Evolutionary conservation across 2,797 vertebrate genomes (phyloP).

Genomic region (Acanthurus lineatus): DNA sequence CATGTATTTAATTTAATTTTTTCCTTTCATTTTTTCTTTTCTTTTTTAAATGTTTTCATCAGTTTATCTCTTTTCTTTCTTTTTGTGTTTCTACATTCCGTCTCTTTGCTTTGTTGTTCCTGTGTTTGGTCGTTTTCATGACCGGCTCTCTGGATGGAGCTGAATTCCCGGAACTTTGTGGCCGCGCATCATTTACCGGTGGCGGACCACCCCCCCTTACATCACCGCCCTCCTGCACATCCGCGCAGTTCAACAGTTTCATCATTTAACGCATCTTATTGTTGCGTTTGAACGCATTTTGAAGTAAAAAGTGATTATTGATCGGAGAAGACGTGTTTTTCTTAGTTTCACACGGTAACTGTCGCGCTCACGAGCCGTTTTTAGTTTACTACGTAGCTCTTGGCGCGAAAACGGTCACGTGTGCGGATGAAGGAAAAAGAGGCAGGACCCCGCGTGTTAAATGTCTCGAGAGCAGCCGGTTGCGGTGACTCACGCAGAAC

Average conservation of each 20-base stretch:
- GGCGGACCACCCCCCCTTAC: slow-evolving; percentile 3
- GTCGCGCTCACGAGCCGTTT: accelerated
- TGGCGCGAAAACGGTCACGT: slow-evolving; percentile 33
- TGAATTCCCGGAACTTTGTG: slow-evolving; percentile 56
- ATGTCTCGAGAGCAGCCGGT: not conserved
- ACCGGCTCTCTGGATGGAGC: slow-evolving; percentile 3
- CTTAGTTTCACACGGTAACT: accelerated
- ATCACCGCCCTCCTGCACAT: not conserved
- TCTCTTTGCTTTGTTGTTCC: not conserved
- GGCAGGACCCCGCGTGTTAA: slow-evolving; percentile 1
- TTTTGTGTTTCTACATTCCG: not conserved
- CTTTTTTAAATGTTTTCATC: not conserved
- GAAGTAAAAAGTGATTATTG: not conserved
- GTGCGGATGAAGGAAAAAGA: slow-evolving; percentile 17
- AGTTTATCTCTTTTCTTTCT: not conserved
- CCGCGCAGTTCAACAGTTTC: slow-evolving; percentile 45
- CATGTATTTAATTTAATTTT: no score
- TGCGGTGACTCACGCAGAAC: not conserved
- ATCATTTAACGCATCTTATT: accelerated
- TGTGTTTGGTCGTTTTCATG: not conserved
- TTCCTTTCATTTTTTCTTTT: not conserved
- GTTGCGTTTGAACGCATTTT: accelerated
- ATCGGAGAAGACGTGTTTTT: accelerated
- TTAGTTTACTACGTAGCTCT: not conserved
- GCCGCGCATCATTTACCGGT: slow-evolving; percentile 63